Base-by-base conservation (phyloP, 2,888 invertebrate species). In the Cistogaster globosa region DNA sequence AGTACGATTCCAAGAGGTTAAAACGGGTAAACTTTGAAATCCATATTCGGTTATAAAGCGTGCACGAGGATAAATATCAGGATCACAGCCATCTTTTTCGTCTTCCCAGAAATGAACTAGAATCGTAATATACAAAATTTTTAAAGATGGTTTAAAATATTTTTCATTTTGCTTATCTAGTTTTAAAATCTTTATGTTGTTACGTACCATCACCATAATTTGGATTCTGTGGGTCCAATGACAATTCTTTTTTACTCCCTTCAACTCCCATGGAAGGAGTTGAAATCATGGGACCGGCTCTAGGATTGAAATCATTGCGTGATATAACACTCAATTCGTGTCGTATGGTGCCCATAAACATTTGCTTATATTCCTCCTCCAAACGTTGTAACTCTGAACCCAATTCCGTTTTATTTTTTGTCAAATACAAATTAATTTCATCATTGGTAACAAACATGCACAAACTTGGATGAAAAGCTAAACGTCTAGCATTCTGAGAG, bases 31-130 rank as follows among this genome's bases (percentile, higher is more conserved):
- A 1, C 98, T 97, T 92, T 99, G 98, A 87, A 97, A 96, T 0
- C 99, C 99, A 89, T 98, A 99, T 92, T 99, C 99, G 0, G 98
- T 98, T 0, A 96, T 95, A 92, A 99, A 99, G 88, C 99, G 94
- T 0, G 98, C 95, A 20, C 94, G 94, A 0, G 97, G 96, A 91
- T 96, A 98, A 6, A 94, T 95, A 81, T 94, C 94, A 71, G 95
- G 94, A 87, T 96, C 93, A 96, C 97, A 98, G 71, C 95, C 94
- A 89, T 99, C 96, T 16, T 93, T 92, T 0, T 95, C 84, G 89
- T 98, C 98, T 88, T 97, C 96, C 92, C 99, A 99, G 90, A 96
- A 97, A 91, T 99, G 99, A 11, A 96, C 96, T 96, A 7, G 8
- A 32, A 5, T 32, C 32, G 32, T 7, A 5, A 32, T 36, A 62